A percentile compares a stretch with the other conserved stretches of the same genome.
phyloP scores from a whole-genome alignment of 53 echinoderm and acorn worm genomes.

The Arbacia lixula region DNA sequence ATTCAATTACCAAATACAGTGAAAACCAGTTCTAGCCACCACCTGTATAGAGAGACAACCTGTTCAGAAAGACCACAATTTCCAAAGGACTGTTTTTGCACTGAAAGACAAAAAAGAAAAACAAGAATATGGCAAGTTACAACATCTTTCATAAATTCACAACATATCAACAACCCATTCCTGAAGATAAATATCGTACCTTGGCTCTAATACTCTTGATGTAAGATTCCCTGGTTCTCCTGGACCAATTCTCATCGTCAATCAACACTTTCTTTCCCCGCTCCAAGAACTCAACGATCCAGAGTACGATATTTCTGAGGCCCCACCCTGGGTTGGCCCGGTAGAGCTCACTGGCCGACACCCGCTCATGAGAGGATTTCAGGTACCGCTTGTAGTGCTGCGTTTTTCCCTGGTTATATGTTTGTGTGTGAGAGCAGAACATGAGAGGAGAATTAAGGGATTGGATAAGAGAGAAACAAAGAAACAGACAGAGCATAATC shows the following conservation, averaged over 20 bases:
- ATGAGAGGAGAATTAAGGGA: too few species aligned
- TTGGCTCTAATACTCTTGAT: slow-evolving; percentile 58
- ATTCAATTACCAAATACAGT: too few species aligned
- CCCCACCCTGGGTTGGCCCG: slow-evolving; percentile 48
- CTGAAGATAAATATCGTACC: slow-evolving; percentile 27
- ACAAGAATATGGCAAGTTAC: too few species aligned
- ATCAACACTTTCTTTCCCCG: slow-evolving; percentile 59
- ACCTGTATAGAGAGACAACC: too few species aligned
- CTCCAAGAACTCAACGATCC: slow-evolving; percentile 23
- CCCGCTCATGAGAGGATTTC: slow-evolving; percentile 37
- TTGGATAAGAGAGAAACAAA: too few species aligned
- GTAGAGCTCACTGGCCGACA: slow-evolving; percentile 61
- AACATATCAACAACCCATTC: too few species aligned
- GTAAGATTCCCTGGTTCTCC: slow-evolving; percentile 54
- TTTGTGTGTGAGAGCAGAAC: background rate
- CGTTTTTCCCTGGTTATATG: slow-evolving; percentile 64
- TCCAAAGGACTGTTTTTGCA: too few species aligned
- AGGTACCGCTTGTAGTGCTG: slow-evolving; percentile 46
- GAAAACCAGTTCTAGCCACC: too few species aligned
- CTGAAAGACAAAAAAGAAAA: too few species aligned
- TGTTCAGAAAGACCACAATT: too few species aligned
- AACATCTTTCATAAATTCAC: too few species aligned
- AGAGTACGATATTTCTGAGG: slow-evolving; percentile 51
- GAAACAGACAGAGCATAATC: too few species aligned
- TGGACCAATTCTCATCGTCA: slow-evolving; percentile 79